phyloP scores from a whole-genome alignment of 2,113 vertebrate species.

The Chiloscyllium plagiosum region DNA sequence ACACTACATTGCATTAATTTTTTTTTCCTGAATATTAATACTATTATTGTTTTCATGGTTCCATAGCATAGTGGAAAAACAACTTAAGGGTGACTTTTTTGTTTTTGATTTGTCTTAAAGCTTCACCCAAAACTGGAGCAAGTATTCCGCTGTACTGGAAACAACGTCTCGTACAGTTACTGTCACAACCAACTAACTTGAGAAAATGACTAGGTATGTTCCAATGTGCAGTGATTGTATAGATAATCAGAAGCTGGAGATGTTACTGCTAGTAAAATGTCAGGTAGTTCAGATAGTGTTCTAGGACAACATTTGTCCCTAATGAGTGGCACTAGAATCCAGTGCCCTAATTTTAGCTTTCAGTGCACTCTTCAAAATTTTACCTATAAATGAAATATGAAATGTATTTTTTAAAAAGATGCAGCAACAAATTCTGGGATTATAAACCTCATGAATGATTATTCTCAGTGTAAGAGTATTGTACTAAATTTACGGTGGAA shows the following conservation, averaged over 20 bases:
- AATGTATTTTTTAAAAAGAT: not conserved
- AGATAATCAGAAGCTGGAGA: not conserved
- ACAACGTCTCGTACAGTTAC: not conserved
- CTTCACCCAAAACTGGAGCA: not conserved
- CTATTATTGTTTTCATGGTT: not conserved
- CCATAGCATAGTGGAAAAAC: not conserved
- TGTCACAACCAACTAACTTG: not conserved
- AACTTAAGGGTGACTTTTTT: not conserved
- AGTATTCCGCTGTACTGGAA: slow-evolving; percentile 17
- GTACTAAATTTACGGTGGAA: not conserved
- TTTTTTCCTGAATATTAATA: not conserved
- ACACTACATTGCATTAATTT: not conserved
- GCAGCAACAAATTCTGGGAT: not conserved
- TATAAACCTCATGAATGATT: not conserved
- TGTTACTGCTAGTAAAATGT: not conserved
- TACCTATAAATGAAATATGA: not conserved
- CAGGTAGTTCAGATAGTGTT: not conserved
- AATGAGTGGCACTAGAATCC: not conserved
- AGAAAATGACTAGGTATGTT: slow-evolving; percentile 22
- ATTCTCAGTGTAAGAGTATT: not conserved
- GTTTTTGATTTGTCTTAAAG: slow-evolving; percentile 7
- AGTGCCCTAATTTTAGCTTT: too few species aligned
- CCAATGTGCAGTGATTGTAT: not conserved
- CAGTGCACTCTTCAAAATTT: not conserved
- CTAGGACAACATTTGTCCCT: not conserved